Evolutionary conservation across 2,888 invertebrate genomes (phyloP), one percentile per base, ranked within the genome.

Genomic region (Deilephila porcellus): DNA sequence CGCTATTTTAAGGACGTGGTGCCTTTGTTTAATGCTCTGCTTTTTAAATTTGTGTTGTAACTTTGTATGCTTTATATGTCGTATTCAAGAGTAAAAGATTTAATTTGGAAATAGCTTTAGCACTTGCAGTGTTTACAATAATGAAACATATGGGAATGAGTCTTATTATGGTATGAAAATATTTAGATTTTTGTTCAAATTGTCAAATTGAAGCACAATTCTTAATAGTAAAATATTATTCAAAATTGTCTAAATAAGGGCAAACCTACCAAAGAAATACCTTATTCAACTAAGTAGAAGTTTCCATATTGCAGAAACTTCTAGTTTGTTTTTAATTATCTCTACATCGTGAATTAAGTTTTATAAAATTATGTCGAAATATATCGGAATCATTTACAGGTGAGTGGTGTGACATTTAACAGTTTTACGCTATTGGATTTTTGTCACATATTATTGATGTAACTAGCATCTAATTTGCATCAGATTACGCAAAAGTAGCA

Each of bases 321-420:
- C 11, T 14, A 45, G 45, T 45, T 37, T 14, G 14, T 14, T 32
- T 62, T 1, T 19, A 34, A 62, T 32, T 63, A n/a, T 8, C 6
- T n/a, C 1, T 7, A 14, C 67, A 25, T 17, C 25, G 45, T 67
- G 52, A 25, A 37, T 64, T 11, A 20, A 20, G 64, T 64, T 67
- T 52, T 67, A 67, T 52, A 67, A 67, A 6, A 45, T 4, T 17
- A 45, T 67, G 67, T 67, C 52, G 67, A 67, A 67, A 52, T 67
- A 14, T 17, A 17, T 14, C 45, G 17, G 25, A 11, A 19, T 6
- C 4, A 64, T 64, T 45, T 67, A 67, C 20, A 25, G 52, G 52
- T 5, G 67, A 67, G 67, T 52, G 25, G 67, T 67, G 7, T 67
- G 67, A 67, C 67, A 67, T 67, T 67, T 52, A 25, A 20, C 67